A percentile compares a stretch with the other conserved stretches of the same genome.
phyloP scores from a whole-genome alignment of 2,797 vertebrate species.

The Pseudomugil tenellus region DNA sequence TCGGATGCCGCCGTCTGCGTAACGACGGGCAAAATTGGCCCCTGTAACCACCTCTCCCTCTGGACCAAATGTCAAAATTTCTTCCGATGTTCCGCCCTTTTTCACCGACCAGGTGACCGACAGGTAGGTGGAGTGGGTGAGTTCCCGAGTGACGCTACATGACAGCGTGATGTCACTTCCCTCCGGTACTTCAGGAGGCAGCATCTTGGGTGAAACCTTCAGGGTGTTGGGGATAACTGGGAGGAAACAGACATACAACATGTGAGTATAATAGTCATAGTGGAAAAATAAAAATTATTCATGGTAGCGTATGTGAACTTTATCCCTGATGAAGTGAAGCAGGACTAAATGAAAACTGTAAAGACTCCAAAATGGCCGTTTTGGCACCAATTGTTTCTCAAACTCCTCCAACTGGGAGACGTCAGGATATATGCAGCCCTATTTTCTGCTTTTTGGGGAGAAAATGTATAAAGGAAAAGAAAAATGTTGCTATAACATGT shows the following conservation, averaged over 20 bases:
- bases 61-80: slow-evolving; percentile 87
- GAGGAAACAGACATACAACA: not conserved
- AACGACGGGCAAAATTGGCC: slow-evolving; percentile 79
- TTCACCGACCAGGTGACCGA: slow-evolving; percentile 89
- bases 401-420: no score
- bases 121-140: slow-evolving; percentile 87
- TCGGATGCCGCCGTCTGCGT: slow-evolving; percentile 83
- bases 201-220: slow-evolving; percentile 67
- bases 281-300: no score
- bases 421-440: no score
- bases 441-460: not conserved
- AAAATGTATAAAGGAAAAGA: not conserved
- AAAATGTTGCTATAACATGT: not conserved
- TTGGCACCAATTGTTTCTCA: no score
- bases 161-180: slow-evolving; percentile 87
- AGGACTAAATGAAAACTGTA: no score
- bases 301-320: no score
- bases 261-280: fast-evolving
- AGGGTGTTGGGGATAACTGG: slow-evolving; percentile 92
- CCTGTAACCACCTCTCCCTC: slow-evolving; percentile 83
- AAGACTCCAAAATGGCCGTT: no score
- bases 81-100: slow-evolving; percentile 64
- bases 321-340: no score
- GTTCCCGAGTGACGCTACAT: slow-evolving; percentile 82
- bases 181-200: slow-evolving; percentile 70